Evolutionary conservation across 2,797 vertebrate genomes (phyloP).

Genomic region (Brachymystax lenok): DNA sequence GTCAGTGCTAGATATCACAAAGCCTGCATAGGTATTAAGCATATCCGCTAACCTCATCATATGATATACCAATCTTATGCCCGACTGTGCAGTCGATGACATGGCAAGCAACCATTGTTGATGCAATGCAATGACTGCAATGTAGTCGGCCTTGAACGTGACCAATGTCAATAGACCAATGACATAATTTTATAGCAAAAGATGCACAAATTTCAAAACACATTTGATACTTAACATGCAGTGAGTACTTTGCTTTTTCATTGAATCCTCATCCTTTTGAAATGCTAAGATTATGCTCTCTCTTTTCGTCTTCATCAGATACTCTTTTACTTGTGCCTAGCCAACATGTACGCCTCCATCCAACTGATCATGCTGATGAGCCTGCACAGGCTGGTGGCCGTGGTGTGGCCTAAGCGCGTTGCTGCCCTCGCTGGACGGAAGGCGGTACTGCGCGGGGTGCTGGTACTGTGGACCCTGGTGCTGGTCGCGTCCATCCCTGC

Average conservation of each 20-base stretch:
- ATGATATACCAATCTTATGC: neutral
- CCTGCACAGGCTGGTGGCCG: slow-evolving; percentile 81
- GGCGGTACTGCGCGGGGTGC: slow-evolving; percentile 66
- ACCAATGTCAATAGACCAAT: neutral
- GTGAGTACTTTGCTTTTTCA: neutral
- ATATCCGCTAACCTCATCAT: too few species aligned
- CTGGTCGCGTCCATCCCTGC: slow-evolving; percentile 78
- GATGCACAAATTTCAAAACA: neutral
- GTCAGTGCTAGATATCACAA: too few species aligned
- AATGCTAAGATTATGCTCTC: neutral
- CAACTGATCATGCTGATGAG: slow-evolving; percentile 88
- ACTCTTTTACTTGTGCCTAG: slow-evolving; percentile 84
- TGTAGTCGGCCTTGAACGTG: neutral
- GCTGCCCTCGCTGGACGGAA: slow-evolving; percentile 61
- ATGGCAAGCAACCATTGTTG: neutral
- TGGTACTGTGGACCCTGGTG: slow-evolving; percentile 77
- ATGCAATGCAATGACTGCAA: neutral
- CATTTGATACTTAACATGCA: neutral
- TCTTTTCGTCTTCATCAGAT: slow-evolving; percentile 9
- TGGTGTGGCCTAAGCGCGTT: slow-evolving; percentile 80
- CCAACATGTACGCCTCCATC: slow-evolving; percentile 91
- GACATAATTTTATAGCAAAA: neutral
- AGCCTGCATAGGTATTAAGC: too few species aligned
- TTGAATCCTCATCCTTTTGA: neutral
- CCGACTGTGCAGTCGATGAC: neutral